Evolutionary conservation across 2,113 vertebrate genomes (phyloP), one percentile per base, ranked within the genome.

Genomic region (Muntiacus muntjak): DNA sequence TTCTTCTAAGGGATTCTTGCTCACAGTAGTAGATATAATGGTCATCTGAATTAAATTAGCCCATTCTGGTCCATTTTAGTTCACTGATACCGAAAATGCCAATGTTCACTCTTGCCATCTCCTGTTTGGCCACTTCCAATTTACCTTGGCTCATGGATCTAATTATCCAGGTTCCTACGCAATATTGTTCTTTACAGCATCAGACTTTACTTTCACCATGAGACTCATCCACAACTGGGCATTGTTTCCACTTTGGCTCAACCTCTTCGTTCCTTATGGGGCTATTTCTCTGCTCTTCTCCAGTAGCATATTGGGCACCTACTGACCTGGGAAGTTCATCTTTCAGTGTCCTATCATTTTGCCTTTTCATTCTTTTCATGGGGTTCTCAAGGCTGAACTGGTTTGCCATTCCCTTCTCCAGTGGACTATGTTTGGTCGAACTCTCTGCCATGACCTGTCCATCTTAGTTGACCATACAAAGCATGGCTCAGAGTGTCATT

Each of bases 381-480:
- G 15, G 30, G 7, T 64, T 9, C 62, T 64, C 62, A 64, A 64
- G 30, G 30, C 30, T 64, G 30, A 64, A 64, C 7, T 17, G 30
- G 16, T 17, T 64, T 17, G 30, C 62, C 62, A 64, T n/a, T n/a
- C 62, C 62, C 30, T 64, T 64, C 62, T 64, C 62, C 62, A 64
- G 15, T 17, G 30, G 30, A 17, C 30, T 4, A 64, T 0, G 0
- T 64, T 17, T n/a, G n/a, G 62, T 64, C 1, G 0, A 64, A n/a
- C 62, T 64, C 15, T n/a, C 3, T 7, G 8, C 30, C 62, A n/a
- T 17, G 1, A 64, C 0, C 30, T 17, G 15, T n/a, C 30, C 30
- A 64, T 64, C 62, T n/a, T n/a, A 4, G 30, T 64, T 64, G 62
- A 7, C 30, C 60, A 15, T 64, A n/a, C 62, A n/a, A n/a, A 64